Base-by-base conservation (phyloP, 2,888 invertebrate genomes). In the Biston betularia region DNA sequence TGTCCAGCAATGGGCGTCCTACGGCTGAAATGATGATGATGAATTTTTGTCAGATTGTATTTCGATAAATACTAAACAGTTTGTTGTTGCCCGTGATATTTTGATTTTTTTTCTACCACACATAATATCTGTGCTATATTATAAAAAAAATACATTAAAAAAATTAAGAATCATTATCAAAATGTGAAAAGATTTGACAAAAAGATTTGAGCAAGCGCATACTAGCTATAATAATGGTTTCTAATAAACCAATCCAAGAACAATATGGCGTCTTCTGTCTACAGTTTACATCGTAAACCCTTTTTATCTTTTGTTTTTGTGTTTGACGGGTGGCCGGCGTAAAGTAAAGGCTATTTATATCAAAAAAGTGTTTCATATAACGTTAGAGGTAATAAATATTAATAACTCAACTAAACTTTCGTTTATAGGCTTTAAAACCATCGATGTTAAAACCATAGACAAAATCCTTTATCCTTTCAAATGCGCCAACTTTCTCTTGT, bases 311-410 rank as follows among this genome's bases (percentile, higher is more conserved):
- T 86, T 86, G 87, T 88, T 89, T 87, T 85, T 83, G 83, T 82
- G 83, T 89, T 87, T 89, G 86, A 89, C 87, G 89, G 88, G 89
- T 88, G 87, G 88, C 84, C 84, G 76, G 81, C 84, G 84, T 89
- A 89, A 89, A 89, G 89, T 81, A 86, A 82, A 81, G 76, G 77
- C 89, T 91, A 92, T 92, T 92, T 91, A 89, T 92, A 90, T 86
- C 82, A 79, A 77, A 85, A 88, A 87, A 89, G 86, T 89, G 86
- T 88, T 87, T 80, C 79, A 80, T 84, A 83, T 83, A 85, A 76
- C 82, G 85, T 85, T 84, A 80, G 73, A 80, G 80, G 87, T 81
- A 86, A 89, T 93, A 91, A 92, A 92, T 92, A 89, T 89, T 90
- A 91, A 90, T 92, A 90, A 85, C 73, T 81, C 72, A 70, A 76